phyloP scores from a whole-genome alignment of 2,888 invertebrate genomes.

The Sceliomorpha sp. region DNA sequence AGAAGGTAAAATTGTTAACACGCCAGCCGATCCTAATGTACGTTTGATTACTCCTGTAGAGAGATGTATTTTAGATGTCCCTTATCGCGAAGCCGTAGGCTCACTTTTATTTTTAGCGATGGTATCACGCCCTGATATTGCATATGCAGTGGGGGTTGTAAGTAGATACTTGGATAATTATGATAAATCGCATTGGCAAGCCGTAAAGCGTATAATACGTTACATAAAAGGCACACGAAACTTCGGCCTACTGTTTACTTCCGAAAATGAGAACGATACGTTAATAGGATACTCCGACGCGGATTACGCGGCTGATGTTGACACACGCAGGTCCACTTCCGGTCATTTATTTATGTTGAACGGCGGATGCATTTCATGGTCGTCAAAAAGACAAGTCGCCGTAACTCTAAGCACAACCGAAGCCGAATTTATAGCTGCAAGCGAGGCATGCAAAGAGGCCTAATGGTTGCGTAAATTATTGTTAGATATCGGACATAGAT shows the following conservation, averaged over 20 bases:
- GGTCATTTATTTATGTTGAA: slow-evolving; percentile 54
- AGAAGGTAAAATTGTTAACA: slow-evolving; percentile 25
- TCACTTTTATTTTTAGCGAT: too few species aligned
- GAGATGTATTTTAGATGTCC: not conserved
- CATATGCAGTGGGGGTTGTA: too few species aligned
- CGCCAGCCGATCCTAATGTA: slow-evolving; percentile 20
- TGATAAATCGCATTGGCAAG: slow-evolving; percentile 25
- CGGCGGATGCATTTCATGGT: slow-evolving; percentile 55
- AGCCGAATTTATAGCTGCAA: slow-evolving; percentile 63
- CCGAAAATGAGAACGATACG: slow-evolving; percentile 9
- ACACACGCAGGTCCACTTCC: slow-evolving; percentile 57
- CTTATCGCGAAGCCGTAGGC: slow-evolving; percentile 38
- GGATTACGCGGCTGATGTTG: slow-evolving; percentile 52
- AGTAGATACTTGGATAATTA: too few species aligned
- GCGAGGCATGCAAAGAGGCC: slow-evolving; percentile 55
- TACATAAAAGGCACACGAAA: too few species aligned
- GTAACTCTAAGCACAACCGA: slow-evolving; percentile 60
- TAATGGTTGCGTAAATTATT: slow-evolving; percentile 59
- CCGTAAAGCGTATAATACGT: too few species aligned
- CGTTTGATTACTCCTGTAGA: slow-evolving; percentile 1
- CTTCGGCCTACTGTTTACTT: slow-evolving; percentile 34
- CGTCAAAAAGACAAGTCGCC: slow-evolving; percentile 47
- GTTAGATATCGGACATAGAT: slow-evolving; percentile 39
- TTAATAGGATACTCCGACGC: too few species aligned
- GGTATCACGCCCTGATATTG: too few species aligned